These are phyloP conservation scores for Scaptodrosophila latifasciaeformis DNA, from an alignment of 2,888 invertebrate genomes.

Conservation along the genomic window DNA sequence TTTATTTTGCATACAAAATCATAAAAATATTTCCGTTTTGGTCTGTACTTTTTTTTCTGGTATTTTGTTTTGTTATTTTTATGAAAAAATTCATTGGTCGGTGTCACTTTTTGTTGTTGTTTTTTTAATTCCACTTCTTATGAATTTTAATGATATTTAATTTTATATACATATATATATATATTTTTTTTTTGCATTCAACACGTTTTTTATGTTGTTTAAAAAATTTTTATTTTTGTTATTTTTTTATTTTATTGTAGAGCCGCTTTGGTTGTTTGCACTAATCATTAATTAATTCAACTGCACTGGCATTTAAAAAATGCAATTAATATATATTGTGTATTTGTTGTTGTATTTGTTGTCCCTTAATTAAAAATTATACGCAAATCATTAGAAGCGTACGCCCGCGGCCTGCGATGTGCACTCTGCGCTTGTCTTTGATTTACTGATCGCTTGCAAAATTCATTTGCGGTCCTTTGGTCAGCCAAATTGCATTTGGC, in stretches of 20 bases:
- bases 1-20: slow-evolving; percentile 55
- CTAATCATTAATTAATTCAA: slow-evolving; percentile 67
- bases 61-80: slow-evolving; percentile 20
- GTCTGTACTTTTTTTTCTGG: slow-evolving; percentile 6
- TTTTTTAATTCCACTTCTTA: slow-evolving; percentile 28
- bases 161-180: too few species aligned
- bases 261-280: slow-evolving; percentile 36
- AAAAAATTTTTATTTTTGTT: slow-evolving; percentile 29
- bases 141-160: slow-evolving; percentile 52
- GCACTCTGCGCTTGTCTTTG: slow-evolving; percentile 56
- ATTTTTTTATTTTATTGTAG: slow-evolving; percentile 8
- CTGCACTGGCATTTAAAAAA: slow-evolving; percentile 55
- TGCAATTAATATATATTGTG: slow-evolving; percentile 50
- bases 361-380: slow-evolving; percentile 46
- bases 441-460: slow-evolving; percentile 64
- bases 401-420: slow-evolving; percentile 34
- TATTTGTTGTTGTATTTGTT: slow-evolving; percentile 9
- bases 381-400: slow-evolving; percentile 28
- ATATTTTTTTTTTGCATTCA: slow-evolving; percentile 4
- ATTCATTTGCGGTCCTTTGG: slow-evolving; percentile 11
- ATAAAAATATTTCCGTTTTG: slow-evolving; percentile 46
- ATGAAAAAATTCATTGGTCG: slow-evolving; percentile 54
- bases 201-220: neutral
- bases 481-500: slow-evolving; percentile 14
- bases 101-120: slow-evolving; percentile 35